Conservation (phyloP, 2,797 vertebrate genomes). For the Bradypus variegatus region DNA sequence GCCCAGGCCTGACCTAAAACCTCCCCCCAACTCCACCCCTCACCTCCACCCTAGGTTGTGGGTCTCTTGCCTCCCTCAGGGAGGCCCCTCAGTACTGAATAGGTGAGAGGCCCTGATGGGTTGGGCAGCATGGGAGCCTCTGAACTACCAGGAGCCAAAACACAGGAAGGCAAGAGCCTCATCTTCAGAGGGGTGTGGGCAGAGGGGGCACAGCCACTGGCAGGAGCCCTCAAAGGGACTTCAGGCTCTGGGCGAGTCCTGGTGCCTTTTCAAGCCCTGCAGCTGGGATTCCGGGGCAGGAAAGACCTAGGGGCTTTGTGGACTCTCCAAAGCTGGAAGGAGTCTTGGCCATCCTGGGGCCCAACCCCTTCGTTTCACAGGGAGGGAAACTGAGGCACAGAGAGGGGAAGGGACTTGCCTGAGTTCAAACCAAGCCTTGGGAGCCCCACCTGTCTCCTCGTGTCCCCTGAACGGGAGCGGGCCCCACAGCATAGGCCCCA, state of each 20-base stretch:
- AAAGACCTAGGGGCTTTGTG: background rate
- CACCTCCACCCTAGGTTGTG: too few species aligned
- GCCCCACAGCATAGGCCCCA: too few species aligned
- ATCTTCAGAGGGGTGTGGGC: background rate
- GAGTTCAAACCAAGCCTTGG: background rate
- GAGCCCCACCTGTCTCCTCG: background rate
- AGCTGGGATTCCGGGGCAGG: background rate
- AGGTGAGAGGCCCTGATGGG: background rate
- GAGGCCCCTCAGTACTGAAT: too few species aligned
- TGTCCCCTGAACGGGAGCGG: background rate
- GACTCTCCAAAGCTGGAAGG: background rate
- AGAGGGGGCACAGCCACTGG: background rate
- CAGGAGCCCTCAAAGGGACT: rapidly evolving
- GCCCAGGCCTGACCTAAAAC: background rate
- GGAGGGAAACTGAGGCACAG: background rate
- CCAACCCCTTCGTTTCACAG: background rate
- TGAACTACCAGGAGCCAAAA: background rate
- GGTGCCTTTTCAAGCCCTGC: background rate
- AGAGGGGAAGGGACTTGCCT: background rate
- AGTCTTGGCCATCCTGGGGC: background rate
- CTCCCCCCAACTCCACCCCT: too few species aligned
- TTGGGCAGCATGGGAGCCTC: too few species aligned
- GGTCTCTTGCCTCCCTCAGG: background rate
- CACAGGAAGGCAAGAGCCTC: background rate
- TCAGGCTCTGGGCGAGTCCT: background rate